Conservation (phyloP, 37 sponge, comb jelly and placozoan genomes). For the Eunapius fragilis region DNA sequence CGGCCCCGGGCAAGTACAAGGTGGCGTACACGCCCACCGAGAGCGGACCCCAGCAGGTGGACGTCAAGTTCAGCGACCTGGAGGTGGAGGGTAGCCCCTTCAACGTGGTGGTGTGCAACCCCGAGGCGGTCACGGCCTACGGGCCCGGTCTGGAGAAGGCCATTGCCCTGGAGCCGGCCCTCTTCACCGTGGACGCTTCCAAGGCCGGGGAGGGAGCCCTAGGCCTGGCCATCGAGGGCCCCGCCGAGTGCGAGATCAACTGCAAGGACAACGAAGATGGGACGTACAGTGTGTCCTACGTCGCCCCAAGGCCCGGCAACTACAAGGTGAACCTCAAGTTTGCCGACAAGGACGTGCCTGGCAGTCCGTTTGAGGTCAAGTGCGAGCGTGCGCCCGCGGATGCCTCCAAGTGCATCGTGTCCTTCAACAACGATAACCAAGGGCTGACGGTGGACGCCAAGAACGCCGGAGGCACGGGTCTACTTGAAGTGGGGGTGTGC, state of each 20-base stretch:
- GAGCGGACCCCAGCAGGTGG: slow-evolving; percentile 72
- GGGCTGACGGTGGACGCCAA: slow-evolving; percentile 74
- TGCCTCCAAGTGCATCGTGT: slow-evolving; percentile 77
- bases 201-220: slow-evolving; percentile 84
- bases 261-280: slow-evolving; percentile 37
- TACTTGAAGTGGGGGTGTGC: slow-evolving; percentile 85
- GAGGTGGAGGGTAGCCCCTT: slow-evolving; percentile 80
- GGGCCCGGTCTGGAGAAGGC: slow-evolving; percentile 74
- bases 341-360: slow-evolving; percentile 71
- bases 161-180: slow-evolving; percentile 45
- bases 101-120: slow-evolving; percentile 68
- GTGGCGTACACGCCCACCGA: slow-evolving; percentile 74
- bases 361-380: slow-evolving; percentile 78
- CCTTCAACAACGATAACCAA: slow-evolving; percentile 53
- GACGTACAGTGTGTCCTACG: slow-evolving; percentile 56
- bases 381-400: slow-evolving; percentile 80
- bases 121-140: slow-evolving; percentile 64
- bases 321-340: slow-evolving; percentile 83
- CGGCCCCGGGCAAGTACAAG: slow-evolving; percentile 62
- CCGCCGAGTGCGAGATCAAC: slow-evolving; percentile 35
- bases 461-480: slow-evolving; percentile 88
- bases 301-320: slow-evolving; percentile 61
- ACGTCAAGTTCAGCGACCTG: slow-evolving; percentile 64
- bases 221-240: slow-evolving; percentile 59
- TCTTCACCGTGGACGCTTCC: slow-evolving; percentile 76